These are phyloP conservation scores for Phrynocephalus guinanensis DNA, from an alignment of 2,797 vertebrate genomes.

Conservation along the genomic window DNA sequence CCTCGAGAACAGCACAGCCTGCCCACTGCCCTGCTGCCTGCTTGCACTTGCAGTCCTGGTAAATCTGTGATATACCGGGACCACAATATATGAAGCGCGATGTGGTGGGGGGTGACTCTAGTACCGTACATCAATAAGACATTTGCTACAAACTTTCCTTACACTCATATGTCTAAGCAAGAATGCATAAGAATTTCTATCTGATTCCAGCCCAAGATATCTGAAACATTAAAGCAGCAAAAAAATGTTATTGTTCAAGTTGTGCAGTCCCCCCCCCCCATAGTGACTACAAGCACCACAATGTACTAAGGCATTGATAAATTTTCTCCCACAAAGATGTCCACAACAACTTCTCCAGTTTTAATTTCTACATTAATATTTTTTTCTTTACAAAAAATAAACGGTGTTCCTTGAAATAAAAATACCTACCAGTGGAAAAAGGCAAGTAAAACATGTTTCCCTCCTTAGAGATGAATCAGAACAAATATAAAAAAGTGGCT, in stretches of 20 bases:
- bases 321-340: conserved; percentile 31
- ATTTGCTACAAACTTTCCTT: conserved; percentile 58
- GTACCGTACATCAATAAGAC: conserved; percentile 40
- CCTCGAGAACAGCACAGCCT: no score
- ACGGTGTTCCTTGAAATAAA: conserved; percentile 42
- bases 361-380: conserved; percentile 33
- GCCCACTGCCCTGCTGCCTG: no score
- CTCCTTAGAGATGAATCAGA: conserved; percentile 26
- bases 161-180: conserved; percentile 62
- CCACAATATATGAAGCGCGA: no score
- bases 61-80: no score
- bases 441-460: conserved; percentile 32
- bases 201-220: conserved; percentile 61
- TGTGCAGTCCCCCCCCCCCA: conserved; percentile 51
- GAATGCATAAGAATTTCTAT: conserved; percentile 53
- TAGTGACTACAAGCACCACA: conserved; percentile 54
- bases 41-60: no score
- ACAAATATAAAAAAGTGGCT: conserved; percentile 28
- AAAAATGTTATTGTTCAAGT: conserved; percentile 62
- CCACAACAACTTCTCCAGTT: conserved; percentile 41
- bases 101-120: no score
- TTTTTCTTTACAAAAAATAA: conserved; percentile 49
- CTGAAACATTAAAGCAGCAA: conserved; percentile 60
- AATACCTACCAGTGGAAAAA: conserved; percentile 48
- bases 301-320: conserved; percentile 52